A percentile compares a stretch with the other conserved stretches of the same genome.
Conservation (phyloP, 2,888 invertebrate genomes). For the Dasysyrphus tricinctus region DNA sequence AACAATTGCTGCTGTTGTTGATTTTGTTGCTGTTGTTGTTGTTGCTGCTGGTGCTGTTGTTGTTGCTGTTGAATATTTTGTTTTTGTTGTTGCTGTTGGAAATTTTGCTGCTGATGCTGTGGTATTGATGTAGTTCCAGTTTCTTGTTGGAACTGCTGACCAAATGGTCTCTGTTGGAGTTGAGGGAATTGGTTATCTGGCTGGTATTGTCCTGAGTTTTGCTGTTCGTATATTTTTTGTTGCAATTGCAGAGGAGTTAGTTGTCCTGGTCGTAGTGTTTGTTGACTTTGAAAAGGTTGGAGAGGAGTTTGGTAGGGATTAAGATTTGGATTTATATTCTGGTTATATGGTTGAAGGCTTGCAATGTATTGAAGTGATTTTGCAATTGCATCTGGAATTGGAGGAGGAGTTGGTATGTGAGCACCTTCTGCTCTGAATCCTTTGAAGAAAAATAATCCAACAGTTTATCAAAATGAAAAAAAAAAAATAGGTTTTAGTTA, state of each 20-base stretch:
- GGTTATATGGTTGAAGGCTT: conserved; percentile 80
- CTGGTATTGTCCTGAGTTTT: conserved; percentile 81
- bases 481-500: conserved; percentile 76
- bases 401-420: conserved; percentile 82
- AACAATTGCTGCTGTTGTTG: conserved; percentile 78
- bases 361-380: conserved; percentile 80
- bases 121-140: conserved; percentile 63
- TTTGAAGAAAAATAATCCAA: conserved; percentile 42
- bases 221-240: conserved; percentile 77
- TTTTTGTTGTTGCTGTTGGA: conserved; percentile 77
- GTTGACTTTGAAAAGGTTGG: conserved; percentile 79
- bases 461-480: not conserved
- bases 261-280: conserved; percentile 79
- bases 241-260: conserved; percentile 80
- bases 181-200: conserved; percentile 79
- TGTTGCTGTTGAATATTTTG: conserved; percentile 76
- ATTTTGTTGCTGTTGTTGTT: conserved; percentile 78
- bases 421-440: conserved; percentile 83
- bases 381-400: conserved; percentile 80
- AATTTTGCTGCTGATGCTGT: conserved; percentile 74
- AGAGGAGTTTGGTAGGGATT: conserved; percentile 82
- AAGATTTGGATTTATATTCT: conserved; percentile 80
- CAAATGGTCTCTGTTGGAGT: conserved; percentile 66
- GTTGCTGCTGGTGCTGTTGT: conserved; percentile 78
- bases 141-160: conserved; percentile 67